These are phyloP conservation scores for Aulostomus chinensis DNA, from an alignment of 2,797 vertebrate genomes.

Conservation along the genomic window DNA sequence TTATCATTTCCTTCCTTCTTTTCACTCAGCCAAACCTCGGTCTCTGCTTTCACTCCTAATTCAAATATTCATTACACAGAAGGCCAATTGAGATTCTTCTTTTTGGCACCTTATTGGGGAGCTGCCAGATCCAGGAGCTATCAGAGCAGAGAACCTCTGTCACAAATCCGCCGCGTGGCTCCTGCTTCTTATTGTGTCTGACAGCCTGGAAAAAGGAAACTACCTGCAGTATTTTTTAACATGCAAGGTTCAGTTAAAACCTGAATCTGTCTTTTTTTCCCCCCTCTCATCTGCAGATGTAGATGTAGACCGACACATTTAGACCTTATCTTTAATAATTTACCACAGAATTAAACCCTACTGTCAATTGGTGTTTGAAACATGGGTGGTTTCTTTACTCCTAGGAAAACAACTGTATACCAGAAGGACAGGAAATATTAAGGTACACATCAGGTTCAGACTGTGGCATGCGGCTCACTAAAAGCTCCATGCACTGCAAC, in stretches of 20 bases:
- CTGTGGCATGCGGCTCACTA: too few relatives aligned
- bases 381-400: too few relatives aligned
- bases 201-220: conserved; percentile 46
- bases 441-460: too few relatives aligned
- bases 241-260: conserved; percentile 46
- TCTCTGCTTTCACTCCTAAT: conserved; percentile 25
- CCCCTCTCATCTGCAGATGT: background rate
- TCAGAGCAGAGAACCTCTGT: conserved; percentile 46
- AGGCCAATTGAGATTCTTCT: conserved; percentile 50
- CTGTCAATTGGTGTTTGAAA: background rate
- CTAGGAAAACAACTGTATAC: too few relatives aligned
- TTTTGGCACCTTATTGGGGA: conserved; percentile 21
- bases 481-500: too few relatives aligned
- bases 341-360: conserved; percentile 1
- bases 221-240: conserved; percentile 9
- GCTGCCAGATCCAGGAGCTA: conserved; percentile 39
- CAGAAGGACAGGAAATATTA: too few relatives aligned
- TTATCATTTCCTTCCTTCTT: conserved; percentile 2
- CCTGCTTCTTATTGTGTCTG: conserved; percentile 37
- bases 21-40: conserved; percentile 4
- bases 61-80: conserved; percentile 59
- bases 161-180: conserved; percentile 41
- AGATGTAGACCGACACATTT: background rate
- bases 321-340: conserved; percentile 8
- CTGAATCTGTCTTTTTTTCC: conserved; percentile 1